A percentile compares a stretch with the other conserved stretches of the same genome.
phyloP scores from a whole-genome alignment of 2,888 invertebrate genomes.

The Leucoma salicis region DNA sequence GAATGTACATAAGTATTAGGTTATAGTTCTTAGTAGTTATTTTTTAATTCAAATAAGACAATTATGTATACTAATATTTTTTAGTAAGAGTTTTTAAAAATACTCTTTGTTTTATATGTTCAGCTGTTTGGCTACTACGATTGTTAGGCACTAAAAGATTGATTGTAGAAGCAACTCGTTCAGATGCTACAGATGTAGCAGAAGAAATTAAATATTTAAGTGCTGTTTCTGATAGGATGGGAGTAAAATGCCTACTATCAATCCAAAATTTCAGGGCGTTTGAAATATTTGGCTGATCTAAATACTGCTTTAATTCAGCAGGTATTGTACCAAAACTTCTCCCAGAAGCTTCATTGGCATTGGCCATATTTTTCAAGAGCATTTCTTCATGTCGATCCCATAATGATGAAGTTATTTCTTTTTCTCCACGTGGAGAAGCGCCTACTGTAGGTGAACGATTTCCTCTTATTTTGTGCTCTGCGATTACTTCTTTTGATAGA shows the following conservation, averaged over 20 bases:
- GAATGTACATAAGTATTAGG: too few relatives aligned
- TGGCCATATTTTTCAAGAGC: constrained; percentile 9
- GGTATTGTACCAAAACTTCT: constrained; percentile 10
- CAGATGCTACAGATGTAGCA: constrained; percentile 25
- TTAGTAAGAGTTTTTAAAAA: background rate
- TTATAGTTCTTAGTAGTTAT: too few relatives aligned
- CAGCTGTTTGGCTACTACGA: constrained; percentile 2
- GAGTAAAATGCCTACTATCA: constrained; percentile 19
- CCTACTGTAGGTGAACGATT: constrained; percentile 14
- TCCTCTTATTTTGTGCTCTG: constrained; percentile 24
- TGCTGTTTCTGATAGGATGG: constrained; percentile 13
- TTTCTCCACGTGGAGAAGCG: background rate
- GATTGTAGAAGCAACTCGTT: constrained; percentile 14
- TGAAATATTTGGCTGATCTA: constrained; percentile 19
- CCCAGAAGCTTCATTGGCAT: constrained; percentile 14
- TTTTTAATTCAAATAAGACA: too few relatives aligned
- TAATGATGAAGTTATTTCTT: constrained; percentile 2
- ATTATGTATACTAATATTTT: background rate
- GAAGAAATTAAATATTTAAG: constrained; percentile 13
- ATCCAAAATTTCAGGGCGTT: constrained; percentile 16
- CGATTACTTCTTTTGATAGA: constrained; percentile 17
- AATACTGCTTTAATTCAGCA: constrained; percentile 14
- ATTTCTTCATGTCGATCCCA: constrained; percentile 15
- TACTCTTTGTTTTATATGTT: constrained; percentile 4
- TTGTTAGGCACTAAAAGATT: too few relatives aligned